Percentiles rank a stretch among this genome's conserved stretches.
Evolutionary conservation across 2,113 vertebrate species (phyloP).

Genomic region (Hylia prasina): DNA sequence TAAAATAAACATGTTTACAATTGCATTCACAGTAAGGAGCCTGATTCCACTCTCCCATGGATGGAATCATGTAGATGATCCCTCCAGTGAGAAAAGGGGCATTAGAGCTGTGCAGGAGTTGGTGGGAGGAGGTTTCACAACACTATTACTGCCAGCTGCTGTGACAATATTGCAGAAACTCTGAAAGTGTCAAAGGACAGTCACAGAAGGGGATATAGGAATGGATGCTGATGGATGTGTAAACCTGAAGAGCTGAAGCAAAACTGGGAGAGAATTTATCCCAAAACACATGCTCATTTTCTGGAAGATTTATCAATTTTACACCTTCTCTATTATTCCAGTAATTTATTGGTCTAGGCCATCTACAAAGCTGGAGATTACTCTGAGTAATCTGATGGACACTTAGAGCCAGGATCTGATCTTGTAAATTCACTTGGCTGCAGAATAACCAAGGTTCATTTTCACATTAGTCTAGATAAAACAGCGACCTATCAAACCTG

Average conservation of each 20-base stretch:
- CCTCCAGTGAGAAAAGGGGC: not conserved
- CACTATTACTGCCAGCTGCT: not conserved
- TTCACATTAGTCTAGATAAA: not conserved
- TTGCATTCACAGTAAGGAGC: not conserved
- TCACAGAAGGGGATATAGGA: not conserved
- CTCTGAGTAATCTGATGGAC: not conserved
- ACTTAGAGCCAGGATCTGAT: not conserved
- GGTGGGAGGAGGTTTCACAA: not conserved
- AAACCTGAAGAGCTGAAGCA: not conserved
- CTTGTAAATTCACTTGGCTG: not conserved
- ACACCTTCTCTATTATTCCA: fast-evolving
- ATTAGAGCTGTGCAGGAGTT: not conserved
- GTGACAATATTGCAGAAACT: not conserved
- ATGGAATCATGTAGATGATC: not conserved
- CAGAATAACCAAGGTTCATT: not conserved
- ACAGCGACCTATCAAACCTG: not conserved
- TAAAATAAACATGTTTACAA: not conserved
- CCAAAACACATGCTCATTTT: not conserved
- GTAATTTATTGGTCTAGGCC: not conserved
- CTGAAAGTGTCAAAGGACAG: not conserved
- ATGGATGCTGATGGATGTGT: not conserved
- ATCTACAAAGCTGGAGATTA: not conserved
- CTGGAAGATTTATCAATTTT: not conserved
- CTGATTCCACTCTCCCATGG: not conserved
- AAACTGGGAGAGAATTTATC: not conserved